A percentile compares a stretch with the other conserved stretches of the same genome.
phyloP scores from a whole-genome alignment of 2,888 invertebrate species.

The Rhagophthalmus giganteus region DNA sequence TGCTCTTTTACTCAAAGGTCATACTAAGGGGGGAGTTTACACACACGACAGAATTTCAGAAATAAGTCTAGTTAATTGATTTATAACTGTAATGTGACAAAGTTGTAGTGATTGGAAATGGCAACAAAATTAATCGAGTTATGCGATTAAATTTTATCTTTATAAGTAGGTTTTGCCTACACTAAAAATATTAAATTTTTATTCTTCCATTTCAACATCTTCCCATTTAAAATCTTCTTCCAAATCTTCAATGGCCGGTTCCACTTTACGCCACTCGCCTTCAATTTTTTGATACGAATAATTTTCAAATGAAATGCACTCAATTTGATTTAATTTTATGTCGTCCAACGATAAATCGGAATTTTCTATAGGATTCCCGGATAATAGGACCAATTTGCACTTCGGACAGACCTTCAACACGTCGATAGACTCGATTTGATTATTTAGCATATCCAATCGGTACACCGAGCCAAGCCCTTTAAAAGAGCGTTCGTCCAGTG shows the following conservation, averaged over 20 bases:
- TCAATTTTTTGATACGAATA: neutral
- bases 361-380: neutral
- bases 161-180: too few species aligned
- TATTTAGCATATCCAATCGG: neutral
- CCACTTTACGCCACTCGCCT: neutral
- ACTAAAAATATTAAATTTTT: too few species aligned
- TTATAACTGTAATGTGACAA: too few species aligned
- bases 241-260: neutral
- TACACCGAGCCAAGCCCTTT: neutral
- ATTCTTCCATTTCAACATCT: too few species aligned
- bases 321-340: neutral
- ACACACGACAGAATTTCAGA: too few species aligned
- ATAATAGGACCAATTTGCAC: neutral
- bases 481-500: neutral
- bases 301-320: neutral
- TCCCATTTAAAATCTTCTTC: neutral
- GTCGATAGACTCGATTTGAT: neutral
- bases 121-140: too few species aligned
- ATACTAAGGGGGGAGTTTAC: too few species aligned
- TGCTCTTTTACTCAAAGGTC: too few species aligned
- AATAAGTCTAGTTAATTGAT: too few species aligned
- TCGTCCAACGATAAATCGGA: neutral
- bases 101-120: too few species aligned
- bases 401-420: neutral
- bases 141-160: too few species aligned